Conservation (phyloP, 1,140 invertebrate species). For the Agrilus planipennis region DNA sequence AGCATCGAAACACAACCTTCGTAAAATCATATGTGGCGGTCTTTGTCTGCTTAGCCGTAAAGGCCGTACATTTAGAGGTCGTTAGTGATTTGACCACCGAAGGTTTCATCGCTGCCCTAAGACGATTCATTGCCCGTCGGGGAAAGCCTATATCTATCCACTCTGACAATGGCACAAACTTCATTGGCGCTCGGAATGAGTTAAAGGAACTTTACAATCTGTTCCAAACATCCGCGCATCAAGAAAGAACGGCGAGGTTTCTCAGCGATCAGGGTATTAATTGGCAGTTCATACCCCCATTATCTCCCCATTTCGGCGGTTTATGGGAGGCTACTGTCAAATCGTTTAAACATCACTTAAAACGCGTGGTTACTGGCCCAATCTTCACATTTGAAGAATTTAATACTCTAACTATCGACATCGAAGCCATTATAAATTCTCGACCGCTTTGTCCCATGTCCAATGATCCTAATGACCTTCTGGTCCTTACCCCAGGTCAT, state of each 20-base stretch:
- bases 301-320: constrained; percentile 23
- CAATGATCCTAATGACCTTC: constrained; percentile 11
- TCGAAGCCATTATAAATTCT: constrained; percentile 20
- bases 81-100: constrained; percentile 19
- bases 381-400: constrained; percentile 14
- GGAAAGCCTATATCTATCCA: not conserved
- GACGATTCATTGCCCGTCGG: not conserved
- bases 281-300: constrained; percentile 25
- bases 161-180: constrained; percentile 6
- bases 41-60: constrained; percentile 31
- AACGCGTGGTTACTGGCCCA: constrained; percentile 3
- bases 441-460: constrained; percentile 13
- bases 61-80: too few species aligned
- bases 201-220: not conserved
- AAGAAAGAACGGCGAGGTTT: constrained; percentile 1
- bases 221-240: not conserved
- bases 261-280: constrained; percentile 4
- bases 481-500: constrained; percentile 27
- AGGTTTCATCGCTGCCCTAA: constrained; percentile 19
- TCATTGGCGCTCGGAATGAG: not conserved
- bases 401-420: constrained; percentile 8
- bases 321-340: constrained; percentile 23
- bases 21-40: constrained; percentile 26
- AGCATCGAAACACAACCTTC: too few species aligned
- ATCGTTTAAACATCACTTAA: too few species aligned